Evolutionary conservation across 1,140 invertebrate species (phyloP), one percentile per base, ranked within the genome.

Genomic region (Odontomachus brunneus): DNA sequence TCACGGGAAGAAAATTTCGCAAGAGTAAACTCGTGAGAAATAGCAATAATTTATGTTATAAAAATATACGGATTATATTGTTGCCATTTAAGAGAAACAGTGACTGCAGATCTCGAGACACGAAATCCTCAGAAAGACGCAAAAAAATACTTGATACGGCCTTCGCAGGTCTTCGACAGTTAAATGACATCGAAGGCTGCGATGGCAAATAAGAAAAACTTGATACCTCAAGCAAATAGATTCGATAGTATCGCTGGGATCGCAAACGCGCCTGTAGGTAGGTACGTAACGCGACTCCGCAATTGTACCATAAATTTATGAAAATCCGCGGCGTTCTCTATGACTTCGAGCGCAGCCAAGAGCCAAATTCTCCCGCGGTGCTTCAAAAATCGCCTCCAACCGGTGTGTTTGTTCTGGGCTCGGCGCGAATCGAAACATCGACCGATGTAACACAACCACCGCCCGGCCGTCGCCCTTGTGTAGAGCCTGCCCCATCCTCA

Each of bases 251-350:
- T 26, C 17, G 55, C 12, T 17, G n/a, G 1, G 22, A 75, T 48
- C n/a, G 44, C 44, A 22, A 49, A 14, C 51, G 29, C 62, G 17
- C 12, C 15, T n/a, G 29, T 5, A 33, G 29, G 5, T 33, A 33
- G 60, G 19, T 76, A n/a, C n/a, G n/a, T n/a, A n/a, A n/a, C n/a
- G n/a, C n/a, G n/a, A n/a, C 62, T 62, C 12, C 55, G 62, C 24
- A 51, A 48, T 17, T 55, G 60, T 85, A 84, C 66, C 65, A 89
- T 88, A 87, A 91, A 90, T 87, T 91, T 88, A 85, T 86, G 86
- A 85, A 90, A 91, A 90, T 85, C 83, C 74, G 51, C 69, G 62
- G 71, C 76, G 73, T 49, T 57, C 53, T 78, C 57, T 33, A 19
- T 22, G 69, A 69, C 33, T 80, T 69, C 5, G 51, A 80, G n/a